phyloP scores from a whole-genome alignment of 2,113 vertebrate species.

The Tachysurus fulvidraco region DNA sequence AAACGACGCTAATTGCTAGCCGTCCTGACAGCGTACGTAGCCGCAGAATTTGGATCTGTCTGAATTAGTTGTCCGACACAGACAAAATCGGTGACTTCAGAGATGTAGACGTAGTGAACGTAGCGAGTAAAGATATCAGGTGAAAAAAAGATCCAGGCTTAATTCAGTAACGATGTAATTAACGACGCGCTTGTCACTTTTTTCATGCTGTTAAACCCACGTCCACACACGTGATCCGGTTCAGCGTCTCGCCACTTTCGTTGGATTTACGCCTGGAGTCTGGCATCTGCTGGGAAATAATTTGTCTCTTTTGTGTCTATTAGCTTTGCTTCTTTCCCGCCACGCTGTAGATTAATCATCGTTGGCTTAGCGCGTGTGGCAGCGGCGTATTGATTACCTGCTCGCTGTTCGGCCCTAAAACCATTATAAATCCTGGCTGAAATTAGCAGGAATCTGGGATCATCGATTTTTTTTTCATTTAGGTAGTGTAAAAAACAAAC shows the following conservation, averaged over 20 bases:
- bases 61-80: background rate
- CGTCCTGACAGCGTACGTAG: background rate
- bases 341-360: slow-evolving; percentile 45
- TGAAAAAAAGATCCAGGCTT: too few species aligned
- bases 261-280: slow-evolving; percentile 21
- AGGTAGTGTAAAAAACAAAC: slow-evolving; percentile 54
- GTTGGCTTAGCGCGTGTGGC: slow-evolving; percentile 40
- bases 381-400: slow-evolving; percentile 43
- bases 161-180: background rate
- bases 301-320: slow-evolving; percentile 45
- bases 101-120: background rate
- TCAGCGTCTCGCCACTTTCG: background rate
- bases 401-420: slow-evolving; percentile 30
- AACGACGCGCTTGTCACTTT: background rate
- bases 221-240: background rate
- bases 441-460: slow-evolving; percentile 81
- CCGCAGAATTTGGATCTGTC: background rate
- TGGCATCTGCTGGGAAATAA: slow-evolving; percentile 33
- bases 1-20: background rate
- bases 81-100: background rate
- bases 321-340: slow-evolving; percentile 25
- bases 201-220: background rate
- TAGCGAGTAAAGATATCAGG: background rate
- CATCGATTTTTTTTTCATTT: slow-evolving; percentile 47
- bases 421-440: slow-evolving; percentile 74